Percentiles rank a stretch among this genome's conserved stretches.
phyloP scores from a whole-genome alignment of 37 sponge, comb jelly and placozoan species.

The Ianthella basta region DNA sequence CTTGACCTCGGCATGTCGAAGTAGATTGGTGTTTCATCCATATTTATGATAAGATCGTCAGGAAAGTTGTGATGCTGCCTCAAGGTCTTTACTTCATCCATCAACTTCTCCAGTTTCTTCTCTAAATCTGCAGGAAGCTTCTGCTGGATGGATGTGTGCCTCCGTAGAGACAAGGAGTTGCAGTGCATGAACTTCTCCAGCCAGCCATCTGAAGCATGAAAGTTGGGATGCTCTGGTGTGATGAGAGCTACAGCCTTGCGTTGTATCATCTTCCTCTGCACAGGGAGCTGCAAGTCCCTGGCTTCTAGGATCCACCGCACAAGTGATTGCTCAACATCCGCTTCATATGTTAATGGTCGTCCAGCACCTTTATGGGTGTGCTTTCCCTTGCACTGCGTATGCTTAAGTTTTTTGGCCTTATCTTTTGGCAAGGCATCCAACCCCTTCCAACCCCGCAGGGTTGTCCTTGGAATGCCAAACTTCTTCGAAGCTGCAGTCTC shows the following conservation, averaged over 20 bases:
- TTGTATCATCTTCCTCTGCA: too few relatives aligned
- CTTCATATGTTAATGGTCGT: conserved; percentile 14
- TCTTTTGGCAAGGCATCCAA: not conserved
- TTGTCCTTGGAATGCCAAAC: conserved; percentile 19
- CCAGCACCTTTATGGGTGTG: conserved; percentile 12
- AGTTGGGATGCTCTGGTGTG: not conserved
- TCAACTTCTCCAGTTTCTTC: conserved; percentile 32
- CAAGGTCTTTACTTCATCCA: not conserved
- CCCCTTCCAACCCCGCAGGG: conserved; percentile 15
- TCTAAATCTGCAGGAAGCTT: conserved; percentile 43
- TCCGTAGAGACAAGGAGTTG: conserved; percentile 20
- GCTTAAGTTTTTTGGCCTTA: too few relatives aligned
- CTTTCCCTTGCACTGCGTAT: too few relatives aligned
- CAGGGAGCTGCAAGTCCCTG: conserved; percentile 26
- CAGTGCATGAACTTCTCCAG: conserved; percentile 28
- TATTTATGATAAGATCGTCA: not conserved
- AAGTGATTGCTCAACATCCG: too few relatives aligned
- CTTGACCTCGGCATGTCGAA: conserved; percentile 31
- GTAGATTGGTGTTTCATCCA: conserved; percentile 39
- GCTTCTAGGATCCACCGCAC: conserved; percentile 28
- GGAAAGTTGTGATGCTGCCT: conserved; percentile 18
- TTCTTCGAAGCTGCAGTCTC: not conserved
- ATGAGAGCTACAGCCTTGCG: not conserved
- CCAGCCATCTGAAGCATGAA: conserved; percentile 54
- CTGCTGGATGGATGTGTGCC: conserved; percentile 35